Evolutionary conservation across 2,888 invertebrate species (phyloP), one percentile per base, ranked within the genome.

Genomic region (Capitulum mitella): DNA sequence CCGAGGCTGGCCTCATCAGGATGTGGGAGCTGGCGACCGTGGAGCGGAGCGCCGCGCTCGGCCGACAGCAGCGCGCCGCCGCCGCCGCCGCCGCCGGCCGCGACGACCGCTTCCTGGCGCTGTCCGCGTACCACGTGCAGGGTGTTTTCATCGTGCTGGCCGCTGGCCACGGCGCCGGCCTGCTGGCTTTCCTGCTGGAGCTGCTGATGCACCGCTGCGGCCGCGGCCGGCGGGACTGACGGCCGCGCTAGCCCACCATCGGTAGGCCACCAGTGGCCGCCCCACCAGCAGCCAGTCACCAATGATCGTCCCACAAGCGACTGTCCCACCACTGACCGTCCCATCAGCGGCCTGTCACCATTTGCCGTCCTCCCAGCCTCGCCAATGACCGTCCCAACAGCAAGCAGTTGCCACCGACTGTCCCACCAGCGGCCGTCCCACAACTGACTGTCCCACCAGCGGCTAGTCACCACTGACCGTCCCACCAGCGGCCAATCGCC

Each of bases 51-150:
- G 10, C 34, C 37, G 34, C 34, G 34, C 19, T 37, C 34, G 3
- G n/a, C 26, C 22, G 40, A 10, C 22, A 26, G 22, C 37, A 19
- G 40, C 0, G 6, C 40, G 26, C 26, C 26, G 37, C 22, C 70
- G 37, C 8, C 37, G 22, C 37, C 37, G 37, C 22, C 70, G 22
- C 10, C 43, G 43, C 43, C 5, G 6, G 43, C 43, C 43, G 43
- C 51, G 8, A n/a, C 29, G 1, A n/a, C 40, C 37, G 29, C 26
- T 70, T 40, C 70, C 10, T 70, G 40, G 29, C 70, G 19, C 37
- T 70, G 34, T 70, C 70, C 10, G 26, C 40, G 70, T 70, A 70
- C 70, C 70, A 70, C 70, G 6, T 70, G 70, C 70, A 70, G 70
- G 70, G 70, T 16, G 70, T 40, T 10, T 70, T 70, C 40, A 70